A percentile compares a stretch with the other conserved stretches of the same genome.
Evolutionary conservation across 2,797 vertebrate species (phyloP).

Genomic region (Craterocephalus amniculus): DNA sequence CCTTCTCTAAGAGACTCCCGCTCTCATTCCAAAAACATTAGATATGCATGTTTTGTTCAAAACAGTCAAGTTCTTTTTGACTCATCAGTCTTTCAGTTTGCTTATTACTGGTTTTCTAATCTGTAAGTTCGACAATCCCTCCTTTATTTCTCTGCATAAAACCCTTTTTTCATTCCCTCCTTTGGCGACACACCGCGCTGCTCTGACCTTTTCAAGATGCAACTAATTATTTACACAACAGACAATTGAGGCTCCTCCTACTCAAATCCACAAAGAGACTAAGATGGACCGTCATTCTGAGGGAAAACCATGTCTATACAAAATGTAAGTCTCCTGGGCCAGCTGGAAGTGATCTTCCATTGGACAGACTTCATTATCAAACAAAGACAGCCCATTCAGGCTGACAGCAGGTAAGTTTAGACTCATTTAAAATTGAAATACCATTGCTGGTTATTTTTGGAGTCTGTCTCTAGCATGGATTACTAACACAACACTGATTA

Average conservation of each 20-base stretch:
- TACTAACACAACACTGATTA: slow-evolving; percentile 47
- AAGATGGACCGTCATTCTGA: slow-evolving; percentile 20
- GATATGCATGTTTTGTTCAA: slow-evolving; percentile 15
- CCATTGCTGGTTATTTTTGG: slow-evolving; percentile 43
- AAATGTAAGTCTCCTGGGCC: slow-evolving; percentile 32
- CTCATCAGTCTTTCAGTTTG: slow-evolving; percentile 9
- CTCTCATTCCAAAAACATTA: slow-evolving; percentile 17
- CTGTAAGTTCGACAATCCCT: slow-evolving; percentile 20
- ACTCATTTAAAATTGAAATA: slow-evolving; percentile 60
- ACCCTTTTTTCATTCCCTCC: slow-evolving; percentile 22
- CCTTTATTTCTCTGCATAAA: slow-evolving; percentile 6
- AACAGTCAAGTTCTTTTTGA: slow-evolving; percentile 26
- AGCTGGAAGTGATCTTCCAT: slow-evolving; percentile 40
- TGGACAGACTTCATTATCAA: slow-evolving; percentile 53
- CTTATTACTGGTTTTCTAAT: slow-evolving; percentile 15
- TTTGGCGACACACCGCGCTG: slow-evolving; percentile 21
- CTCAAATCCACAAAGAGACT: slow-evolving; percentile 19
- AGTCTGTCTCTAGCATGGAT: slow-evolving; percentile 17
- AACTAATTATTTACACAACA: slow-evolving; percentile 36
- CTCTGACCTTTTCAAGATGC: slow-evolving; percentile 20
- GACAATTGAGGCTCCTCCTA: slow-evolving; percentile 24
- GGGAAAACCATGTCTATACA: slow-evolving; percentile 6
- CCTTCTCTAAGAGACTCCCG: slow-evolving; percentile 10
- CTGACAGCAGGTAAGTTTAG: slow-evolving; percentile 28
- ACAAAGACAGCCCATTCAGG: slow-evolving; percentile 50